A percentile compares a stretch with the other conserved stretches of the same genome.
phyloP scores from a whole-genome alignment of 1,140 invertebrate genomes.

The Drosophila chauvacae region DNA sequence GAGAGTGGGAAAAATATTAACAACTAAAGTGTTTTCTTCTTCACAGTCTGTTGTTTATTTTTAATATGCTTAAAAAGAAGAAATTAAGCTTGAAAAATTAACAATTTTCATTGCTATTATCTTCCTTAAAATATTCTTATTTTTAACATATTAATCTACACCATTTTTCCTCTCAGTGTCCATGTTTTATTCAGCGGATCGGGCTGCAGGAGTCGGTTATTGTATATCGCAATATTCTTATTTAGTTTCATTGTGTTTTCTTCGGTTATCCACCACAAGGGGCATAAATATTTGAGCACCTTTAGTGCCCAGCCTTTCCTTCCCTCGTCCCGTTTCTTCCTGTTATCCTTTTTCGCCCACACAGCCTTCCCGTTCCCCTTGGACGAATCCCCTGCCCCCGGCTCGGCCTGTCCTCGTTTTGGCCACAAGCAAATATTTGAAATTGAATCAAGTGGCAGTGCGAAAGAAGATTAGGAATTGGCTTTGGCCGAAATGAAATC shows the following conservation, averaged over 20 bases:
- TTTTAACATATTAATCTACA: neutral
- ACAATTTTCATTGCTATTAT: neutral
- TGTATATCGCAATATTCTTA: conserved; percentile 63
- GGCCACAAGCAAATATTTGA: conserved; percentile 36
- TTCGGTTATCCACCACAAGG: conserved; percentile 49
- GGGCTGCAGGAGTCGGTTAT: conserved; percentile 42
- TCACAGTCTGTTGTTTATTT: neutral
- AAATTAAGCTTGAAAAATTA: neutral
- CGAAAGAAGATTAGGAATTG: conserved; percentile 36
- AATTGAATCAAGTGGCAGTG: conserved; percentile 48
- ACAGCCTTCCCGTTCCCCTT: neutral
- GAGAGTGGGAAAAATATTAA: neutral
- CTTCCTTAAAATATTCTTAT: neutral
- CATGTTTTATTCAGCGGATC: conserved; percentile 52
- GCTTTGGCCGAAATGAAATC: conserved; percentile 31
- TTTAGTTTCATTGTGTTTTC: conserved; percentile 63
- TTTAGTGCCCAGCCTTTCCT: conserved; percentile 30
- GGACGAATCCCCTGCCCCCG: neutral
- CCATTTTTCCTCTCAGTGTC: conserved; percentile 13
- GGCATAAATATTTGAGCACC: conserved; percentile 61
- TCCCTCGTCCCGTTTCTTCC: neutral
- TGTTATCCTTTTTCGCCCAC: conserved; percentile 10
- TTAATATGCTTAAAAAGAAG: neutral
- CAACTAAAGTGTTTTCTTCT: neutral
- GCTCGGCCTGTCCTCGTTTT: conserved; percentile 5